These are phyloP conservation scores for Lamellibrachia satsuma DNA, from an alignment of 2,888 invertebrate genomes.

Conservation along the genomic window DNA sequence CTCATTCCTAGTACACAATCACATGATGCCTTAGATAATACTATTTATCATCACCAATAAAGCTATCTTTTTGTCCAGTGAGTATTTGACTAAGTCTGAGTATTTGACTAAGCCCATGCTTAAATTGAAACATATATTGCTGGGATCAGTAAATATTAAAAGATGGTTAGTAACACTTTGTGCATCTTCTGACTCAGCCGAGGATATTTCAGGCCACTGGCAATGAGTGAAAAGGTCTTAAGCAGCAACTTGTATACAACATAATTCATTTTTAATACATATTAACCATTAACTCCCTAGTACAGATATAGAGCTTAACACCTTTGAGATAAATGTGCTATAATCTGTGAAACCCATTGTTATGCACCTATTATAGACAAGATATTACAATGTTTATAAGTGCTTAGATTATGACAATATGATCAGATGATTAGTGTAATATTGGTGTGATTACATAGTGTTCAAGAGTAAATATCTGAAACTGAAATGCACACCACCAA, in stretches of 20 bases:
- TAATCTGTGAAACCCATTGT: no score
- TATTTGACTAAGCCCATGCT: background rate
- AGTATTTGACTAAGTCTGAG: background rate
- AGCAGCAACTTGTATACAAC: background rate
- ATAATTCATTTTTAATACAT: background rate
- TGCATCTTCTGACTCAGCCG: background rate
- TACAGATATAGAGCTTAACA: background rate
- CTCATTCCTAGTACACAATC: background rate
- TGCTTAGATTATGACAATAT: no score
- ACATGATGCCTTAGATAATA: background rate
- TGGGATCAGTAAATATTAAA: background rate
- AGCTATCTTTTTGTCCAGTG: background rate
- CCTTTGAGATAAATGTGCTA: background rate
- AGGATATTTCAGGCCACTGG: background rate
- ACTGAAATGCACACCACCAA: no score
- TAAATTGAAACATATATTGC: background rate
- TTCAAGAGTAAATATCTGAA: no score
- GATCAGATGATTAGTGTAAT: no score
- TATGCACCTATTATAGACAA: no score
- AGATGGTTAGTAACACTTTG: background rate
- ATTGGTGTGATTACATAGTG: no score
- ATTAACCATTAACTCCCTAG: background rate
- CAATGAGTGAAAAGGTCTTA: background rate
- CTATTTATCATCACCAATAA: background rate
- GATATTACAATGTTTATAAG: no score